Percentiles rank a stretch among this genome's conserved stretches.
Evolutionary conservation across 2,888 invertebrate species (phyloP).

Genomic region (Pilophorus perplexus): DNA sequence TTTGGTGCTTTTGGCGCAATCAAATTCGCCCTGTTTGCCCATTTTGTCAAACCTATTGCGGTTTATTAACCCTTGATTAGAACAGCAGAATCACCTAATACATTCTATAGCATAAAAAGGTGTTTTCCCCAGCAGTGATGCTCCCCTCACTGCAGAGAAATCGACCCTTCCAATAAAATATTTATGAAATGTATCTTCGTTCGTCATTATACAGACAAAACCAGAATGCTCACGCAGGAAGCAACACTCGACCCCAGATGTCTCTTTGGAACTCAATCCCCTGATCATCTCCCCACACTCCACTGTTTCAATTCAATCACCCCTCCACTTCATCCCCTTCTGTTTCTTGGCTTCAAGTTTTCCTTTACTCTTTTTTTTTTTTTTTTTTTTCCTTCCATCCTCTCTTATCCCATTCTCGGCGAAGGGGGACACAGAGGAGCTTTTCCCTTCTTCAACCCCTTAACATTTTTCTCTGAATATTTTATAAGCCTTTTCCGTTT

Average conservation of each 20-base stretch:
- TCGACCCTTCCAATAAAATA: constrained; percentile 42
- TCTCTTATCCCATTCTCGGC: neutral
- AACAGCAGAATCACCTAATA: no score
- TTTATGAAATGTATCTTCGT: constrained; percentile 40
- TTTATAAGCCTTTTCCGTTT: constrained; percentile 36
- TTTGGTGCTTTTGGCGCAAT: no score
- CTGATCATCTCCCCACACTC: neutral
- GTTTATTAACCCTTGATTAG: no score
- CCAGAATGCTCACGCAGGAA: constrained; percentile 10
- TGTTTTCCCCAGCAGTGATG: no score
- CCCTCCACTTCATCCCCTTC: neutral
- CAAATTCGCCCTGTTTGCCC: no score
- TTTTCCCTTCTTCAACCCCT: constrained; percentile 24
- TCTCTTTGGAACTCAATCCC: neutral
- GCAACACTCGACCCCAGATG: constrained; percentile 28
- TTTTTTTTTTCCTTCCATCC: constrained; percentile 6
- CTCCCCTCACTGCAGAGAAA: no score
- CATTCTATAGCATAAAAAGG: no score
- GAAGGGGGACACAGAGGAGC: neutral
- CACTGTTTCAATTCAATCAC: constrained; percentile 40
- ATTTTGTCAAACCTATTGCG: no score
- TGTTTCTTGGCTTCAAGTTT: neutral
- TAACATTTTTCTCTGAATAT: constrained; percentile 41
- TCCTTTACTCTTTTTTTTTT: no score
- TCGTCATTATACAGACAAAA: constrained; percentile 40